Conservation (phyloP, 2,888 invertebrate species). For the Acanthacorydalis orientalis region DNA sequence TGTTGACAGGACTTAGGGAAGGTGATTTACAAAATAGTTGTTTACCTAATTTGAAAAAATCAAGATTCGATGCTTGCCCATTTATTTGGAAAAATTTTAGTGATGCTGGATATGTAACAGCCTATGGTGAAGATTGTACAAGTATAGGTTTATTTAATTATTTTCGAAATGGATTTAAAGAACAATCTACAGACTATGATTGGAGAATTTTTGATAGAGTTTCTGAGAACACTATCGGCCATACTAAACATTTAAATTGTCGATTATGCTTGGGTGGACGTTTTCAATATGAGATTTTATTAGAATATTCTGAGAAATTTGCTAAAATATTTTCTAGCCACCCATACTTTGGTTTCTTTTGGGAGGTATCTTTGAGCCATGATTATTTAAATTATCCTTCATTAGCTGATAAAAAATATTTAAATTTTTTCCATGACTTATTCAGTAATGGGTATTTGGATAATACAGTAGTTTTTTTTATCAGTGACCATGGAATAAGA, state of each 20-base stretch:
- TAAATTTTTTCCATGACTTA: slow-evolving; percentile 37
- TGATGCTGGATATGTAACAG: slow-evolving; percentile 54
- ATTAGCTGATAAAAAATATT: slow-evolving; percentile 50
- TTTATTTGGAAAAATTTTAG: slow-evolving; percentile 74
- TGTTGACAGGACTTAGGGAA: slow-evolving; percentile 54
- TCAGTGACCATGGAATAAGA: slow-evolving; percentile 84
- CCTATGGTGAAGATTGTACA: slow-evolving; percentile 70
- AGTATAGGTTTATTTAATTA: slow-evolving; percentile 68
- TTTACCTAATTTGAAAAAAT: slow-evolving; percentile 29
- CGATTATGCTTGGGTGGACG: slow-evolving; percentile 52
- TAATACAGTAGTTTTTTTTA: slow-evolving; percentile 45
- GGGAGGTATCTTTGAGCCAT: slow-evolving; percentile 71
- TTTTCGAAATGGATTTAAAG: slow-evolving; percentile 53
- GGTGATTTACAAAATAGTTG: slow-evolving; percentile 46
- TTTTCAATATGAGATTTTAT: slow-evolving; percentile 49
- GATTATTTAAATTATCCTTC: slow-evolving; percentile 67
- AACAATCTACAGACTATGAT: slow-evolving; percentile 76
- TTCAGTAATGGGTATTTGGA: slow-evolving; percentile 36
- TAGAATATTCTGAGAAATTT: slow-evolving; percentile 53
- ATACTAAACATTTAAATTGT: slow-evolving; percentile 43
- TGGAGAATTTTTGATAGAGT: slow-evolving; percentile 55
- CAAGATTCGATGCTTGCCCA: slow-evolving; percentile 59
- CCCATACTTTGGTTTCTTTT: slow-evolving; percentile 66
- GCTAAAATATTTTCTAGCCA: slow-evolving; percentile 36
- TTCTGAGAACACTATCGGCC: slow-evolving; percentile 49